Evolutionary conservation across 2,888 invertebrate species (phyloP), one percentile per base, ranked within the genome.

Genomic region (Clunio marinus): DNA sequence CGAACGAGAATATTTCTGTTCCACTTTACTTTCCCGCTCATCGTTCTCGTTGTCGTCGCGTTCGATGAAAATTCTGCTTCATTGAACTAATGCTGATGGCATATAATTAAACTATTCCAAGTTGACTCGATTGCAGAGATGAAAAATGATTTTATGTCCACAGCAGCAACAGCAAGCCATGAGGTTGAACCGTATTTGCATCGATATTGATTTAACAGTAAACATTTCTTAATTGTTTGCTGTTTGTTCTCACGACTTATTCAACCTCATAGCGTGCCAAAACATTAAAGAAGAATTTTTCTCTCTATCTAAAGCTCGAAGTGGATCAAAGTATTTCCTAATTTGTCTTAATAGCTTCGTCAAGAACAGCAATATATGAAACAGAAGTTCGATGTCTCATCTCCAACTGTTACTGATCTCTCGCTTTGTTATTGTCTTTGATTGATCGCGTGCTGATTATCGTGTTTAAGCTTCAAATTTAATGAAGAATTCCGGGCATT

Each of bases 401-500:
- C 51, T 51, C 51, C 51, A 51, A 51, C 51, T 51, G 51, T 51
- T 51, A 20, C 51, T 2, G n/a, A n/a, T 20, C 17, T 51, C 51
- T 51, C 22, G 51, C 22, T 45, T 45, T 15, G 4, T 45, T 45
- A 45, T 15, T 45, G 45, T 45, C 22, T 51, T 51, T 2, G 51
- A 51, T 51, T 22, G 51, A 51, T 51, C 51, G 51, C 51, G 51
- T 51, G 51, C 51, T 51, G 51, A 22, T 51, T 51, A 51, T 51
- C 51, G 35, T 13, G 5, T 32, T 32, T 8, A 32, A 32, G 35
- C 35, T 32, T 13, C 35, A 32, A 32, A n/a, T n/a, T n/a, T n/a
- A n/a, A 32, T 32, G 35, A 32, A 32, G 35, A 32, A 32, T 32
- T 32, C 5, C 7, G 35, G 7, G 35, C 5, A 51, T 51, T 13